Conservation (phyloP, 2,113 vertebrate species). For the Dipodomys spectabilis region DNA sequence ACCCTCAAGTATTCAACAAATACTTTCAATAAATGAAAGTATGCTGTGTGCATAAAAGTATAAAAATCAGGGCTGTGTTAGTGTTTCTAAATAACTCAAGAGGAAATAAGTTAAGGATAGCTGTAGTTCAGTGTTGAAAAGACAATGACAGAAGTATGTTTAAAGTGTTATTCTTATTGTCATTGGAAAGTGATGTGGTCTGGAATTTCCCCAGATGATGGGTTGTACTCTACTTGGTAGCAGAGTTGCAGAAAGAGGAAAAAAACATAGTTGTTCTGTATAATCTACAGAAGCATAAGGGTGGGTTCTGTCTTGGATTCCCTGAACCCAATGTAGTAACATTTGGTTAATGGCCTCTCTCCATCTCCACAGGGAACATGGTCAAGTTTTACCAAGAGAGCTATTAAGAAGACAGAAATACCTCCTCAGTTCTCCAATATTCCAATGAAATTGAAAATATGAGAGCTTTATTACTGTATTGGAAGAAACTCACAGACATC, state of each 20-base stretch:
- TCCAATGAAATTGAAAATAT: not conserved
- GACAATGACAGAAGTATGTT: not conserved
- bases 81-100: not conserved
- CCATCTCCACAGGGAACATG: not conserved
- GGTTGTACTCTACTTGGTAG: not conserved
- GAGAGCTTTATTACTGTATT: not conserved
- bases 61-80: not conserved
- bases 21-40: not conserved
- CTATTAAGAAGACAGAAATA: conserved; percentile 13
- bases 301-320: not conserved
- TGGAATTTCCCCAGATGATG: not conserved
- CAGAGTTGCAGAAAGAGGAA: not conserved
- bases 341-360: conserved; percentile 44
- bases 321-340: not conserved
- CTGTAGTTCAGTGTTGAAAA: not conserved
- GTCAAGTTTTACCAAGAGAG: not conserved
- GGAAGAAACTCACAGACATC: not conserved
- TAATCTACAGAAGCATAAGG: not conserved
- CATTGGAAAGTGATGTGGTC: not conserved
- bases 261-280: not conserved
- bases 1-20: not conserved
- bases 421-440: conserved; percentile 12
- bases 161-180: not conserved
- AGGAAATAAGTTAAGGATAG: not conserved
- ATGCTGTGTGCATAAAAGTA: not conserved